Evolutionary conservation across 2,888 invertebrate species (phyloP).

Genomic region (Artemia sinica): DNA sequence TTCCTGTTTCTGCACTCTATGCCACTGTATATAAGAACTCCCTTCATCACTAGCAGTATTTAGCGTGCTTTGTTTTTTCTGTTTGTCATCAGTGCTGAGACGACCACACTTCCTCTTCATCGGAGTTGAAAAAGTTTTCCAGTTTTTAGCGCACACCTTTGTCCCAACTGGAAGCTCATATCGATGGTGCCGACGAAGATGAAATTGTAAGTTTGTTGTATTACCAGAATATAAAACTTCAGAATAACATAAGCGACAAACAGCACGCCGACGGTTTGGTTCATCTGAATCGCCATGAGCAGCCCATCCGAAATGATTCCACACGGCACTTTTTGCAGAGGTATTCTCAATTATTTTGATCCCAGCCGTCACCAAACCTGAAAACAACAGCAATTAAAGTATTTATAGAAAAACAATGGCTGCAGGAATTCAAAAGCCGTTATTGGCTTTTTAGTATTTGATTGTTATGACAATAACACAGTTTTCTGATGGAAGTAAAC

Average conservation of each 20-base stretch:
- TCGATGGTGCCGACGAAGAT: conserved; percentile 21
- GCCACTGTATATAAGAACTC: conserved; percentile 17
- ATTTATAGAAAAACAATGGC: too few relatives aligned
- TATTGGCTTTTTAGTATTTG: too few relatives aligned
- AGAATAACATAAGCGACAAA: conserved; percentile 19
- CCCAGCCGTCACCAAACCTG: conserved; percentile 13
- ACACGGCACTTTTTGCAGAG: conserved; percentile 21
- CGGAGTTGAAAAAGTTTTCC: not conserved
- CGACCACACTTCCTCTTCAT: not conserved
- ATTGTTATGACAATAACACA: too few relatives aligned
- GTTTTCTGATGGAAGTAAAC: too few relatives aligned
- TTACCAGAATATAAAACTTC: conserved; percentile 22
- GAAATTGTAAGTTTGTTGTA: conserved; percentile 21
- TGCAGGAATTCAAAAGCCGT: too few relatives aligned
- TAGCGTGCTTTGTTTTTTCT: too few relatives aligned
- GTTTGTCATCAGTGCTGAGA: too few relatives aligned
- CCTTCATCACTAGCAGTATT: too few relatives aligned
- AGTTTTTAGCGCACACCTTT: not conserved
- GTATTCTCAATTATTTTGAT: conserved; percentile 21
- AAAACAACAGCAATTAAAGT: too few relatives aligned
- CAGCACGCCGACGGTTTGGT: conserved; percentile 19
- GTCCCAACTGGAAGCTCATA: not conserved
- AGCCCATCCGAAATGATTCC: conserved; percentile 22
- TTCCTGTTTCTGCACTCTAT: conserved; percentile 19
- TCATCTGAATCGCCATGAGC: conserved; percentile 21